Conservation (phyloP, 2,113 vertebrate genomes). For the Sorex araneus region DNA sequence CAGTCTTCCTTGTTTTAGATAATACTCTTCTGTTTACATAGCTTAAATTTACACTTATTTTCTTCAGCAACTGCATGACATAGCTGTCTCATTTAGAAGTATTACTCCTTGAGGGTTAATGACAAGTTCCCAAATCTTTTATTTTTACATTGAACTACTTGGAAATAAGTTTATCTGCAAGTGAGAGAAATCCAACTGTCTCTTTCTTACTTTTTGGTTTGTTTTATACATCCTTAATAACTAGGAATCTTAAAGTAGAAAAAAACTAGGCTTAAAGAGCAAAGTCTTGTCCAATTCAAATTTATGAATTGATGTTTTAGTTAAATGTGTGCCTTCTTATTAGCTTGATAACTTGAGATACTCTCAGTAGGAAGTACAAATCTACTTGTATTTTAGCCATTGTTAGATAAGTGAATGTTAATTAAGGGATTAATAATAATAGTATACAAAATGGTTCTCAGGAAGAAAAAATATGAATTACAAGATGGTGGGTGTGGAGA, state of each 20-base stretch:
- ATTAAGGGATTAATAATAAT: not conserved
- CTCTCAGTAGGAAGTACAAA: not conserved
- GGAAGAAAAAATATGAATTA: not conserved
- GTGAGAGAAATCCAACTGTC: not conserved
- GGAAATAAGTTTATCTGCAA: not conserved
- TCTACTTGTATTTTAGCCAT: not conserved
- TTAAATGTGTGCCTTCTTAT: not conserved
- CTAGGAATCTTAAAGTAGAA: not conserved
- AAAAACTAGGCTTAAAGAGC: not conserved
- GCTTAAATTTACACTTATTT: conserved; percentile 19
- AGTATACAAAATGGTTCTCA: not conserved
- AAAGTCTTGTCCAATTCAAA: conserved; percentile 14
- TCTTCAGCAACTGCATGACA: not conserved
- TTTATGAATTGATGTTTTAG: conserved; percentile 21
- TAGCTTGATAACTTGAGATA: conserved; percentile 17
- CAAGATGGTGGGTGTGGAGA: not conserved
- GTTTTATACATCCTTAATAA: conserved; percentile 4
- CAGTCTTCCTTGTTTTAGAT: not conserved
- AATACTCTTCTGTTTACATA: not conserved
- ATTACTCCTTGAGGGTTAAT: not conserved
- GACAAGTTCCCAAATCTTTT: not conserved
- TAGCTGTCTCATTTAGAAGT: conserved; percentile 10
- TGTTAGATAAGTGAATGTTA: not conserved
- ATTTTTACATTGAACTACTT: not conserved
- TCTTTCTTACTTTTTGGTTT: no score